Conservation (phyloP, 1,140 invertebrate genomes). For the Drosophila setifemur region DNA sequence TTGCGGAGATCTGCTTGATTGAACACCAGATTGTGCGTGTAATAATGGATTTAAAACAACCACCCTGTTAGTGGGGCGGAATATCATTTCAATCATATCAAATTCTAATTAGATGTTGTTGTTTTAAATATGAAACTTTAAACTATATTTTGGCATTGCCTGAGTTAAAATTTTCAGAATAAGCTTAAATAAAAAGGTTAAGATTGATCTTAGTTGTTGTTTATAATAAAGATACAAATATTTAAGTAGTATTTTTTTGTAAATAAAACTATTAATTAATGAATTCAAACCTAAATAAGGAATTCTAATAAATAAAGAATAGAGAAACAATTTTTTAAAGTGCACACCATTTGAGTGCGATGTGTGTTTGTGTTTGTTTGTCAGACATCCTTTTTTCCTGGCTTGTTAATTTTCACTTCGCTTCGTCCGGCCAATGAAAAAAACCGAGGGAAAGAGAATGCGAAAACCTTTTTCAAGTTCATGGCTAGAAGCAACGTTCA, state of each 20-base stretch:
- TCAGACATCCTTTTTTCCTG: constrained; percentile 12
- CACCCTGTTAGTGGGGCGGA: background rate
- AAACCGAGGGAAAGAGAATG: constrained; percentile 20
- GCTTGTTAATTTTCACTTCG: constrained; percentile 75
- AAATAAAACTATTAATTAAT: too few relatives aligned
- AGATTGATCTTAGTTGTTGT: too few relatives aligned
- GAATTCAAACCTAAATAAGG: too few relatives aligned
- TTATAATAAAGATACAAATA: background rate
- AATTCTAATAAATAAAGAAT: too few relatives aligned
- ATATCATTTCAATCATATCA: background rate
- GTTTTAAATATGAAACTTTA: background rate
- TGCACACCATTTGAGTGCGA: too few relatives aligned
- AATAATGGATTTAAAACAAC: constrained; percentile 7
- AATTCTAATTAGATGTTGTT: too few relatives aligned
- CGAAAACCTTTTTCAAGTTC: constrained; percentile 68
- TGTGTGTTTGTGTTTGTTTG: too few relatives aligned
- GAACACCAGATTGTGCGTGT: background rate
- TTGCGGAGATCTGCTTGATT: constrained; percentile 15
- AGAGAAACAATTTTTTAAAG: too few relatives aligned
- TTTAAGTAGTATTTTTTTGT: too few relatives aligned
- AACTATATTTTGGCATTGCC: background rate
- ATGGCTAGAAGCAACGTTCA: constrained; percentile 58
- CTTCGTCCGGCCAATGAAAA: constrained; percentile 54
- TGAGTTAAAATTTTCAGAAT: too few relatives aligned
- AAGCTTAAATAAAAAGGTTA: too few relatives aligned